Evolutionary conservation across 2,797 vertebrate species (phyloP), one percentile per base, ranked within the genome.

Genomic region (Oreochromis grahami): DNA sequence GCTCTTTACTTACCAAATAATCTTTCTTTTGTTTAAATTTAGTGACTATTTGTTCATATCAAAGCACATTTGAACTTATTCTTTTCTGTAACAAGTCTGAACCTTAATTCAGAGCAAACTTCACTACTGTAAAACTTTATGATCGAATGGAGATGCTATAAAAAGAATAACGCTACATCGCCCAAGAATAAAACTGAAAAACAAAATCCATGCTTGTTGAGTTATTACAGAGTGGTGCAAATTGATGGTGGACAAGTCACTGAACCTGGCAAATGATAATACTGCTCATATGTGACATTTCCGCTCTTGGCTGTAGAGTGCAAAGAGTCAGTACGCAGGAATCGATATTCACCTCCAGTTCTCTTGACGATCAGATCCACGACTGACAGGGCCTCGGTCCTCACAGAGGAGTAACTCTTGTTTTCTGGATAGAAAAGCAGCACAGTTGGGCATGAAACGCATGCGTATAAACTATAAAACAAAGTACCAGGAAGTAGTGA

Each of bases 331-430:
- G 8, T 10, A 68, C 36, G 11, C 19, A 45, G 51, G 19, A 34
- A 26, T 19, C 10, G 26, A 38, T 3, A 24, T 78, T 94, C 91
- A 99, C 99, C 99, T 96, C 97, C 97, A 70, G 98, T 97, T 95
- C 94, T 98, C 93, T 97, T 97, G 38, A 99, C 95, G 41, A 99
- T 96, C 83, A 99, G 94, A 77, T 99, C 97, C 95, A 99, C 96
- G 77, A 99, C 97, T 38, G 97, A 96, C 94, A 99, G 96, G 83
- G 98, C 98, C 93, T 99, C 99, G 21, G 98, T 98, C 95, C 99
- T 97, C 94, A 99, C 96, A 85, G 98, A 99, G 0, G 98, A 98
- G 93, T 99, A 99, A 93, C 96, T 98, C 96, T 97, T 99, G 94
- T 99, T 99, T 97, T 99, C 99, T 99, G 91, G 77, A 68, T 52